Conservation (phyloP, 2,113 vertebrate species). For the Telmatochromis sp. region DNA sequence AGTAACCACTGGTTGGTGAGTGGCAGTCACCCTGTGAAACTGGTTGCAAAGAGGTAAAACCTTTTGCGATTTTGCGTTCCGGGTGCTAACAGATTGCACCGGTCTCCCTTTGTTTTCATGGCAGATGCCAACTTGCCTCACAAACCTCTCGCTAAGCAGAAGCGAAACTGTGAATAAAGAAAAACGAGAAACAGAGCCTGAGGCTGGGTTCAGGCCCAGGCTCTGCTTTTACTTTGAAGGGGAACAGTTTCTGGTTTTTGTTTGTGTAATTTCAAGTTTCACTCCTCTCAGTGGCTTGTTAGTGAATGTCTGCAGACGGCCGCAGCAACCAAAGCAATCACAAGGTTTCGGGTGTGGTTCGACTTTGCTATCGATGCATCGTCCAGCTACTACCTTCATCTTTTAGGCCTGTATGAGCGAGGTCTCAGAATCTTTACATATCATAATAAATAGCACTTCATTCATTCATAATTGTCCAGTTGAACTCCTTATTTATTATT, state of each 20-base stretch:
- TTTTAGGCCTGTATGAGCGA: neutral
- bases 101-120: neutral
- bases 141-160: neutral
- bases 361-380: accelerated
- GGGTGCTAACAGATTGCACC: neutral
- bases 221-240: neutral
- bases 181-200: neutral
- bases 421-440: neutral
- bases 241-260: neutral
- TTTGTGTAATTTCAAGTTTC: neutral
- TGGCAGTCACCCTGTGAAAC: neutral
- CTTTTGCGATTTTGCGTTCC: neutral
- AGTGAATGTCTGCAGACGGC: neutral
- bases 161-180: neutral
- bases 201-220: neutral
- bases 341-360: neutral
- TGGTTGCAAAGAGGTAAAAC: neutral
- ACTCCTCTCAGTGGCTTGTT: neutral
- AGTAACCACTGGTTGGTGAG: neutral
- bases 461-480: neutral
- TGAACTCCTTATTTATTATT: neutral
- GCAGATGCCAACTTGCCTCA: neutral
- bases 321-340: neutral
- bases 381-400: accelerated
- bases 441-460: neutral